Evolutionary conservation across 1,140 invertebrate species (phyloP).

Genomic region (Panonychus citri): DNA sequence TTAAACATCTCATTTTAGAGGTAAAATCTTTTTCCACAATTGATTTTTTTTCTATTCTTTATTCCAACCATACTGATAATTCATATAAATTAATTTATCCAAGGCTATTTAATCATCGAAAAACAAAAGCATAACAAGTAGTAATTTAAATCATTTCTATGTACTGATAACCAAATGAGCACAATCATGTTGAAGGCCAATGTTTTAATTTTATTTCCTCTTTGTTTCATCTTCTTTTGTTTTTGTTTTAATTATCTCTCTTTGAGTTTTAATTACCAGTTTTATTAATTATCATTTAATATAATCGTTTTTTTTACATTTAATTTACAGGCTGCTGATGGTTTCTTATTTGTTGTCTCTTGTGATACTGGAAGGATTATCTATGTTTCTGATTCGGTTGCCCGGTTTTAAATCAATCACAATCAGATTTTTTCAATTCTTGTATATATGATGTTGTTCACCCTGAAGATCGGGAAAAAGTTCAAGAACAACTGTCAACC

Average conservation of each 20-base stretch:
- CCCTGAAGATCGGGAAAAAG: conserved; percentile 91
- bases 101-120: too few relatives aligned
- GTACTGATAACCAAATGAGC: too few relatives aligned
- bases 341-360: conserved; percentile 93
- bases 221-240: not conserved
- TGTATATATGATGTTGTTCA: conserved; percentile 88
- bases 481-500: conserved; percentile 73
- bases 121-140: not conserved
- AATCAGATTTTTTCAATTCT: conserved; percentile 88
- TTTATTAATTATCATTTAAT: not conserved
- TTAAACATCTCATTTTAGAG: conserved; percentile 95
- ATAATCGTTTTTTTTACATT: conserved; percentile 8
- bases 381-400: conserved; percentile 94
- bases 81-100: too few relatives aligned
- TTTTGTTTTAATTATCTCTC: not conserved
- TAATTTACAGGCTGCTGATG: conserved; percentile 63
- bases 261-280: not conserved
- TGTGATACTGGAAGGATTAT: conserved; percentile 92
- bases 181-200: too few relatives aligned
- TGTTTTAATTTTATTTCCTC: too few relatives aligned
- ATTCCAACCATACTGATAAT: too few relatives aligned
- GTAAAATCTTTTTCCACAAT: too few relatives aligned
- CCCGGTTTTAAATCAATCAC: conserved; percentile 89
- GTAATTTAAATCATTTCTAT: too few relatives aligned
- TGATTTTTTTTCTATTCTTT: too few relatives aligned